Evolutionary conservation across 2,113 vertebrate genomes (phyloP).

Genomic region (Albula goreensis): DNA sequence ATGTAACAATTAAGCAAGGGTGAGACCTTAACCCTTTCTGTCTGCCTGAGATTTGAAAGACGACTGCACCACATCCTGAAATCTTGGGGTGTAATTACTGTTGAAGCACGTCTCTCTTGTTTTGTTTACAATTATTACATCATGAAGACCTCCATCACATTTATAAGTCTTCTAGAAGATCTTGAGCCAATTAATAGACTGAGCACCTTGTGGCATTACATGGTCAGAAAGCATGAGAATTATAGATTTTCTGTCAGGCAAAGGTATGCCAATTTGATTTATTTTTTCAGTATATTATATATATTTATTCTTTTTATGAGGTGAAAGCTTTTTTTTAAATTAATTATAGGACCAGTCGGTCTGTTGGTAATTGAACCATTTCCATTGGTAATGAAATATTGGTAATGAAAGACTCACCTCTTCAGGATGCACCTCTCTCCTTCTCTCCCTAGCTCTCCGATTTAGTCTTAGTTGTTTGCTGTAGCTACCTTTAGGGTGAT

Average conservation of each 20-base stretch:
- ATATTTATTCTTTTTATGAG: neutral
- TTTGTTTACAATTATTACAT: neutral
- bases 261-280: neutral
- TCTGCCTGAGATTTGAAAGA: too few species aligned
- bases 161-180: neutral
- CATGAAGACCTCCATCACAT: neutral
- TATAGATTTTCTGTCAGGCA: neutral
- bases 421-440: too few species aligned
- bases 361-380: neutral
- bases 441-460: too few species aligned
- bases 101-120: neutral
- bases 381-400: neutral
- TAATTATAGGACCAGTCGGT: neutral
- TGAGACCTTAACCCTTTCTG: too few species aligned
- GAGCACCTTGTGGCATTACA: neutral
- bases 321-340: neutral
- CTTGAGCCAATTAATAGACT: neutral
- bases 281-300: neutral
- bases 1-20: too few species aligned
- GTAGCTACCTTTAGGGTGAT: too few species aligned
- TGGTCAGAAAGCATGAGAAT: neutral
- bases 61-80: neutral
- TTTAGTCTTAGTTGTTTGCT: too few species aligned
- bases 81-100: neutral
- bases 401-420: too few species aligned